Evolutionary conservation across 2,888 invertebrate species (phyloP), one percentile per base, ranked within the genome.

Genomic region (Habrosyne pyritoides): DNA sequence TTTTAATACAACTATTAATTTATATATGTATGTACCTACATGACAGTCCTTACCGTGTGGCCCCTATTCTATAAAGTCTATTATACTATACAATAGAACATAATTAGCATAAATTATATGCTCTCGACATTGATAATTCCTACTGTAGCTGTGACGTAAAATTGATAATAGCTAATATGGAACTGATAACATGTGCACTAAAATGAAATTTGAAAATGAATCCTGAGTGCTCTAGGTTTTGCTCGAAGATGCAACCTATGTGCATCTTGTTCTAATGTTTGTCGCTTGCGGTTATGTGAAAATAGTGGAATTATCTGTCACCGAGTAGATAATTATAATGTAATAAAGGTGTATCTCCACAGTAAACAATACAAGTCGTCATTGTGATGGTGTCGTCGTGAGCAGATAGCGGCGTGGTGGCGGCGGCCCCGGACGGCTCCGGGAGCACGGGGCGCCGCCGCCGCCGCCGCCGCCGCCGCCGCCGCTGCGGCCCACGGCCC

Each of bases 341-440:
- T 89, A 84, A 89, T 91, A 86, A 88, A 89, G 81, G 84, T 86
- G 83, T 91, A 91, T 89, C 86, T 89, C 79, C 65, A 83, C 64
- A 75, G 90, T 83, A 89, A 90, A 91, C 89, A 87, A 71, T 62
- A 60, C 64, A 74, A 71, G 71, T 77, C 79, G 83, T 78, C 73
- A 79, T 69, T 66, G 79, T 80, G 83, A 69, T 80, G 84, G 68
- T 76, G 83, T 65, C 74, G 78, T 59, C 61, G 83, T 56, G 69
- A 78, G 79, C 84, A 87, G 90, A 88, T 78, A 84, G 84, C 79
- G 79, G 61, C 67, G 68, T 67, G 78, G 71, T 65, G 79, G 79
- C 83, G 78, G 59, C 71, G 79, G 81, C 73, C 79, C 69, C 79
- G 80, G 75, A 71, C 81, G 82, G 69, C 59, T 59, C 60, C 67